A percentile compares a stretch with the other conserved stretches of the same genome.
Evolutionary conservation across 2,113 vertebrate species (phyloP).

Genomic region (Paralichthys olivaceus): DNA sequence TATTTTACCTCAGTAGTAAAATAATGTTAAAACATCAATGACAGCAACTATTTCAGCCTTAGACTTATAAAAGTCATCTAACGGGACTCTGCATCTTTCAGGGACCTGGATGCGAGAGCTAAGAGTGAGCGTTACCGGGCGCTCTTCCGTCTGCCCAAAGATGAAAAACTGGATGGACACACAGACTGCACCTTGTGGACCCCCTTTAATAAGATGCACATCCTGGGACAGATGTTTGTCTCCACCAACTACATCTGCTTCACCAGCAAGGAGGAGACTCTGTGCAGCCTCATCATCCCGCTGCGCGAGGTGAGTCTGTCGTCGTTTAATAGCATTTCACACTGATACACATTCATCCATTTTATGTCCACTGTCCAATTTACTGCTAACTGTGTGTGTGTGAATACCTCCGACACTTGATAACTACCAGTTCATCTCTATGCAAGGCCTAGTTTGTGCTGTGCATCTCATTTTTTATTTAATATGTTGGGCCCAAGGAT

Average conservation of each 20-base stretch:
- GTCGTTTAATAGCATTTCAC: not conserved
- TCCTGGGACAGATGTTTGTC: slow-evolving; percentile 98
- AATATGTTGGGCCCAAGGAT: too few species aligned
- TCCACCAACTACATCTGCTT: slow-evolving; percentile 99
- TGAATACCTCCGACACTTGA: too few species aligned
- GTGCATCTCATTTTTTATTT: too few species aligned
- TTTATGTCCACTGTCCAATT: too few species aligned
- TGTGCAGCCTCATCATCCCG: slow-evolving; percentile 97
- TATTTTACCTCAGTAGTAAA: not conserved
- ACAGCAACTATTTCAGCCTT: not conserved
- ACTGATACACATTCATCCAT: too few species aligned
- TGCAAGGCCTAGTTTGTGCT: too few species aligned
- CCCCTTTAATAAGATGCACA: slow-evolving; percentile 98
- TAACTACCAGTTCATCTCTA: too few species aligned
- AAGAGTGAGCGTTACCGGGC: slow-evolving; percentile 96
- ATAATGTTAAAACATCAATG: not conserved
- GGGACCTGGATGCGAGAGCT: slow-evolving; percentile 95
- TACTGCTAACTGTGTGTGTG: too few species aligned
- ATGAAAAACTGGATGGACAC: slow-evolving; percentile 97
- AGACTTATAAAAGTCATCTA: slow-evolving; percentile 1
- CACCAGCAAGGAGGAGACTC: slow-evolving; percentile 94
- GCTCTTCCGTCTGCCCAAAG: slow-evolving; percentile 94
- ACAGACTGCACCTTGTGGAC: slow-evolving; percentile 99
- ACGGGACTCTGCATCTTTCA: slow-evolving; percentile 53
- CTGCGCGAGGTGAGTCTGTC: slow-evolving; percentile 88